phyloP scores from a whole-genome alignment of 2,797 vertebrate genomes.

The Gymnothorax reevesii region DNA sequence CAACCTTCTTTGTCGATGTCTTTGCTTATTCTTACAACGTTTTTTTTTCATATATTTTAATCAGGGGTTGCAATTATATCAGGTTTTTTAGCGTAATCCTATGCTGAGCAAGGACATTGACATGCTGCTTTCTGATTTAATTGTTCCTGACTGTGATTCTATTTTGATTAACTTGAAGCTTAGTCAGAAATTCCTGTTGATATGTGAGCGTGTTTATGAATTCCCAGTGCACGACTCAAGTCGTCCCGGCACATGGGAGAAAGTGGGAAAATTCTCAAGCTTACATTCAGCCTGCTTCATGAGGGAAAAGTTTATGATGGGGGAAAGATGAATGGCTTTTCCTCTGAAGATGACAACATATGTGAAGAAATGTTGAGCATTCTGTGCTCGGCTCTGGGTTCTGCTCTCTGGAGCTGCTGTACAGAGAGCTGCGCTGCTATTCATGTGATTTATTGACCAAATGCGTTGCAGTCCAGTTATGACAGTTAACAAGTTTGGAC shows the following conservation, averaged over 20 bases:
- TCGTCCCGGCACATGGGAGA: slow-evolving; percentile 17
- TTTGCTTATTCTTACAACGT: background rate
- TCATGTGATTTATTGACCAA: slow-evolving; percentile 13
- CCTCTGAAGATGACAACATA: slow-evolving; percentile 31
- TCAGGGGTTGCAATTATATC: background rate
- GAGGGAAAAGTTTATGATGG: slow-evolving; percentile 31
- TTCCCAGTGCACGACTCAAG: slow-evolving; percentile 12
- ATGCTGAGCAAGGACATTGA: background rate
- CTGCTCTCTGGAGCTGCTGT: slow-evolving; percentile 24
- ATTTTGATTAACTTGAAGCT: slow-evolving; percentile 7
- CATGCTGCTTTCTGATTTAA: background rate
- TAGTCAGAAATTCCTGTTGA: slow-evolving; percentile 4
- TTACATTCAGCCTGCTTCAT: slow-evolving; percentile 23
- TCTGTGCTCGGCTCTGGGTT: slow-evolving; percentile 27
- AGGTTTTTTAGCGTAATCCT: background rate
- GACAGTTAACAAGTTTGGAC: slow-evolving; percentile 15
- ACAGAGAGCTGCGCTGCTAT: slow-evolving; percentile 1
- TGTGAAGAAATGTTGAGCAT: slow-evolving; percentile 43
- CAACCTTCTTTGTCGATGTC: background rate
- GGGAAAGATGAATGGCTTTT: slow-evolving; percentile 34
- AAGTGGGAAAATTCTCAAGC: slow-evolving; percentile 25
- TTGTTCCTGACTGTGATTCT: background rate
- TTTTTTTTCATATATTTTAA: background rate
- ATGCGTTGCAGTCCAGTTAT: slow-evolving; percentile 22
- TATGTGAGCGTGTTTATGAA: slow-evolving; percentile 8